Evolutionary conservation across 2,888 invertebrate species (phyloP).

Genomic region (Athrips mouffetella): DNA sequence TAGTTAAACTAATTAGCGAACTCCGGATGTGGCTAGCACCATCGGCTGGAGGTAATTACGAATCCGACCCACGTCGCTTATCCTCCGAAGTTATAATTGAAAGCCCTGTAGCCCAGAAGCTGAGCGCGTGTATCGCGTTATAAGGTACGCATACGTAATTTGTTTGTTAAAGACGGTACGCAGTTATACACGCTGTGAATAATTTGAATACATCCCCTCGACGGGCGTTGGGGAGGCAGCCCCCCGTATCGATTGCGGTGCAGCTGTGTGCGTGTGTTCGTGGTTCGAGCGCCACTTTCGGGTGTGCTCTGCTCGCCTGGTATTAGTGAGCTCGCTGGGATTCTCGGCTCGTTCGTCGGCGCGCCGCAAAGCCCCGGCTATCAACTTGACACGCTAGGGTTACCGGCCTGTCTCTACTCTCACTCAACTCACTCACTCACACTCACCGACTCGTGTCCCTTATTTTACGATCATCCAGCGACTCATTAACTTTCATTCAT

Average conservation of each 20-base stretch:
- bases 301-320: constrained; percentile 50
- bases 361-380: constrained; percentile 59
- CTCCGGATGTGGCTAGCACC: constrained; percentile 40
- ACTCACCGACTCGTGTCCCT: not conserved
- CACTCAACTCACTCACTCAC: constrained; percentile 16
- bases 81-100: constrained; percentile 72
- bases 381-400: constrained; percentile 54
- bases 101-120: constrained; percentile 67
- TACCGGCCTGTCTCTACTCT: constrained; percentile 34
- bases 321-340: constrained; percentile 51
- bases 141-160: constrained; percentile 76
- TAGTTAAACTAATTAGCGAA: constrained; percentile 52
- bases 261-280: constrained; percentile 42
- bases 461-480: constrained; percentile 8
- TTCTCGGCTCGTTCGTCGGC: constrained; percentile 62
- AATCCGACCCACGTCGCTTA: constrained; percentile 60
- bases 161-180: constrained; percentile 77
- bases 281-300: constrained; percentile 48
- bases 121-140: constrained; percentile 65
- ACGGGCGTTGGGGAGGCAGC: constrained; percentile 46
- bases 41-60: constrained; percentile 58
- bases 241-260: constrained; percentile 60
- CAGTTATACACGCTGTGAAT: constrained; percentile 76
- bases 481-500: constrained; percentile 10
- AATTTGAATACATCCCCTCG: constrained; percentile 76